Conservation (phyloP, 1,140 invertebrate genomes). For the Drosophila dunni region DNA sequence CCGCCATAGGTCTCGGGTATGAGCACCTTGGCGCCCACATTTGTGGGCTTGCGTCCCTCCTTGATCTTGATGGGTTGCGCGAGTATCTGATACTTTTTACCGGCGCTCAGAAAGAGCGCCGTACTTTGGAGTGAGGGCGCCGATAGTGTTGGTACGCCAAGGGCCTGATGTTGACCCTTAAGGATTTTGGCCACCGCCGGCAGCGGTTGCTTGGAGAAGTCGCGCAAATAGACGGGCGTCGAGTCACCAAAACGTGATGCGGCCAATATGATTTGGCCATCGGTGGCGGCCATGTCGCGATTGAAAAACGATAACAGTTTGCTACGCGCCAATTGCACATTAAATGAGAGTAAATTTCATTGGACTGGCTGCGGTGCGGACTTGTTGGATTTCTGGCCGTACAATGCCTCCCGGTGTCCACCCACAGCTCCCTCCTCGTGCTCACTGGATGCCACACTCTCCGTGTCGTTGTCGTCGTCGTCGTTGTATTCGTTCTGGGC, state of each 20-base stretch:
- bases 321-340: conserved; percentile 83
- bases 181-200: conserved; percentile 95
- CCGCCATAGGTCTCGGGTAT: conserved; percentile 96
- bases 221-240: conserved; percentile 80
- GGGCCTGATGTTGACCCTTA: conserved; percentile 95
- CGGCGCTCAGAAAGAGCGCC: conserved; percentile 92
- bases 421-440: conserved; percentile 36
- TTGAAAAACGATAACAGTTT: conserved; percentile 84
- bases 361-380: conserved; percentile 68
- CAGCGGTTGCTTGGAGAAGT: conserved; percentile 90
- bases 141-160: conserved; percentile 93
- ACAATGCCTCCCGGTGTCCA: conserved; percentile 9
- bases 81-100: conserved; percentile 93
- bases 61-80: conserved; percentile 96
- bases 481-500: conserved; percentile 5
- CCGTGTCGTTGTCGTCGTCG: neutral
- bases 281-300: conserved; percentile 91
- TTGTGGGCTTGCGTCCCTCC: conserved; percentile 89
- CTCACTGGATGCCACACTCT: conserved; percentile 28
- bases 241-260: conserved; percentile 92
- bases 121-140: conserved; percentile 93
- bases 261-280: conserved; percentile 93
- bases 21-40: conserved; percentile 92
- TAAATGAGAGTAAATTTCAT: conserved; percentile 84
- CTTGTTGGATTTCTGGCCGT: conserved; percentile 32